Conservation (phyloP, 2,888 invertebrate genomes). For the Argyresthia albistria region DNA sequence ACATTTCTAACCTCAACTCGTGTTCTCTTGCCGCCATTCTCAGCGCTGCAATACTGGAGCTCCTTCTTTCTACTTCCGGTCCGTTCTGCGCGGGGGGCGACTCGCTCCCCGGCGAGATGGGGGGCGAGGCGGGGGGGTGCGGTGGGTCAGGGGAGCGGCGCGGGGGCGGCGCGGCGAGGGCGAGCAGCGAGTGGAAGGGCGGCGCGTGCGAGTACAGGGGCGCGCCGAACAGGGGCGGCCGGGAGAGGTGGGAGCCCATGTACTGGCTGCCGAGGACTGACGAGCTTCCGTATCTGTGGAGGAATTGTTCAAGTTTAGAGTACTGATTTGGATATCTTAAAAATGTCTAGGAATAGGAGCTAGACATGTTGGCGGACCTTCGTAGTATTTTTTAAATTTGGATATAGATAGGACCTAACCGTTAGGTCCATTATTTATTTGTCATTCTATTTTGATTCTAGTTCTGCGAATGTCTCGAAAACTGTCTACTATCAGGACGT, state of each 20-base stretch:
- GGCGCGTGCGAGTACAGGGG: conserved; percentile 77
- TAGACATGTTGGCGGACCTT: too few relatives aligned
- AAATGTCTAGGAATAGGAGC: too few relatives aligned
- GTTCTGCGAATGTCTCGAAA: too few relatives aligned
- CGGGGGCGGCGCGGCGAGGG: conserved; percentile 60
- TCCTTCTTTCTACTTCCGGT: conserved; percentile 85
- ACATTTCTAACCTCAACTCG: conserved; percentile 86
- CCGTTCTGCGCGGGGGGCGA: conserved; percentile 44
- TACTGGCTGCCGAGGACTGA: conserved; percentile 57
- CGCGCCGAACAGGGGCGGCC: conserved; percentile 71
- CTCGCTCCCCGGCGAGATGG: conserved; percentile 66
- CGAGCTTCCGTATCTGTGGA: conserved; percentile 42
- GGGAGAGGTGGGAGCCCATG: conserved; percentile 62
- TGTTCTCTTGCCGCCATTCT: conserved; percentile 92
- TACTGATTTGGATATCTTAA: too few relatives aligned
- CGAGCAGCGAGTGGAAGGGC: conserved; percentile 55
- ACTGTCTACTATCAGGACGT: too few relatives aligned
- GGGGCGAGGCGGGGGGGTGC: conserved; percentile 70
- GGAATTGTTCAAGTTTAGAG: not conserved
- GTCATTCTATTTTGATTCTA: too few relatives aligned
- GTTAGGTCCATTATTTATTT: too few relatives aligned
- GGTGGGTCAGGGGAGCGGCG: conserved; percentile 58
- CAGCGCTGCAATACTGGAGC: conserved; percentile 90
- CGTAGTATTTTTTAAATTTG: too few relatives aligned
- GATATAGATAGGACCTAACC: too few relatives aligned